Conservation (phyloP, 2,888 invertebrate genomes). For the Asteroscopus sphinx region DNA sequence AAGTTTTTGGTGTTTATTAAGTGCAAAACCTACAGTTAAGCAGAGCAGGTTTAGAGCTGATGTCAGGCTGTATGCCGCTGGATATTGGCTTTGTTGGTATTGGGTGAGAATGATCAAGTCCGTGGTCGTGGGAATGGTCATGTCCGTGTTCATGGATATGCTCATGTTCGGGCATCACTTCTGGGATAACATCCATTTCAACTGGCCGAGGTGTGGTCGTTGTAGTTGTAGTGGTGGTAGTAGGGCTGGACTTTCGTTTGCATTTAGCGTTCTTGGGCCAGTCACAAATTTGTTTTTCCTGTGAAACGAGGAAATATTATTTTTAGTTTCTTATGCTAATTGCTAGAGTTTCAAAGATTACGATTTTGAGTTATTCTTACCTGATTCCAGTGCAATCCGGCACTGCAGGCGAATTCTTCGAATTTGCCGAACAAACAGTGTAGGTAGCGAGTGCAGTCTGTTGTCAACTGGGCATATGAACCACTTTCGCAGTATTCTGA, state of each 20-base stretch:
- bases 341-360: background rate
- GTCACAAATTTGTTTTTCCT: conserved; percentile 92
- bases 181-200: conserved; percentile 52
- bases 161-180: conserved; percentile 35
- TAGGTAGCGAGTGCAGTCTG: conserved; percentile 93
- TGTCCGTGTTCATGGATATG: conserved; percentile 37
- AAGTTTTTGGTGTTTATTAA: conserved; percentile 48
- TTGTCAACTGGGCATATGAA: conserved; percentile 91
- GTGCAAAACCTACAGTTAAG: conserved; percentile 72
- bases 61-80: conserved; percentile 67
- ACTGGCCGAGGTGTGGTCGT: conserved; percentile 65
- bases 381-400: conserved; percentile 93
- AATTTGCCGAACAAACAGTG: conserved; percentile 95
- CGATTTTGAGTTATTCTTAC: conserved; percentile 70
- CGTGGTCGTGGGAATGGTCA: conserved; percentile 36
- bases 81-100: conserved; percentile 68
- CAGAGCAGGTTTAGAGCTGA: conserved; percentile 71
- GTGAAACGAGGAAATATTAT: conserved; percentile 31
- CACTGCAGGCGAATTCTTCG: conserved; percentile 92
- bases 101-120: conserved; percentile 38
- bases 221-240: conserved; percentile 65
- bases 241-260: conserved; percentile 67
- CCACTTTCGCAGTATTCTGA: conserved; percentile 90
- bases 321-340: background rate
- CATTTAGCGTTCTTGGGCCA: conserved; percentile 93